Evolutionary conservation across 2,113 vertebrate genomes (phyloP), one percentile per base, ranked within the genome.

Genomic region (Urocynchramus pylzowi): DNA sequence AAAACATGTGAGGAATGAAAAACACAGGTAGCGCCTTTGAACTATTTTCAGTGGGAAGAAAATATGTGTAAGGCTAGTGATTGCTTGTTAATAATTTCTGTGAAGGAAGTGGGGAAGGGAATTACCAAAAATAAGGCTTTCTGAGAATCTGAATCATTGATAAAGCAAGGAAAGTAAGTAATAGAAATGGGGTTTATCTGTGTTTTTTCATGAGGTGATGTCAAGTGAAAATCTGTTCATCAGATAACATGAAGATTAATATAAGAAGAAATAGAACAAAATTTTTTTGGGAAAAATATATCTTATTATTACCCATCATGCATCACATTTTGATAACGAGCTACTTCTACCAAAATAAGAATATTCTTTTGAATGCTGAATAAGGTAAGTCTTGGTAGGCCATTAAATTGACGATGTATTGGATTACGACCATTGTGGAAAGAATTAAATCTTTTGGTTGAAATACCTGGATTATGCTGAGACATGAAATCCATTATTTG

Each of bases 31-130:
- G 42, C 0, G 2, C 28, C 45, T 86, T 71, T 70, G 56, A 82
- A 70, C 8, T 57, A 2, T 39, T 79, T 86, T 79, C 60, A 31
- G 2, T 11, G 9, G 17, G 31, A 65, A 82, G 28, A 57, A 16
- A 68, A 37, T 19, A 35, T 2, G 3, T 39, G 16, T 57, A 57
- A 70, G 41, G 11, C 37, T 47, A 70, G 15, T 30, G 39, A 70
- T 45, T 41, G 9, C 26, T 78, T 37, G 13, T 11, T 59, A 75
- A 50, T 52, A 33, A 69, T 65, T 52, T 12, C 18, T 56, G 4
- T 30, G 44, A 73, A 47, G 37, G 7, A 81, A 68, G 0, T 0
- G 9, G n/a, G 10, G 24, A 79, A 75, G 8, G 2, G 13, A 45
- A 87, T 52, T 49, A 26, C 2, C 33, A 60, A 47, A 33, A 69